phyloP scores from a whole-genome alignment of 2,113 vertebrate genomes.

The Cisticola juncidis region DNA sequence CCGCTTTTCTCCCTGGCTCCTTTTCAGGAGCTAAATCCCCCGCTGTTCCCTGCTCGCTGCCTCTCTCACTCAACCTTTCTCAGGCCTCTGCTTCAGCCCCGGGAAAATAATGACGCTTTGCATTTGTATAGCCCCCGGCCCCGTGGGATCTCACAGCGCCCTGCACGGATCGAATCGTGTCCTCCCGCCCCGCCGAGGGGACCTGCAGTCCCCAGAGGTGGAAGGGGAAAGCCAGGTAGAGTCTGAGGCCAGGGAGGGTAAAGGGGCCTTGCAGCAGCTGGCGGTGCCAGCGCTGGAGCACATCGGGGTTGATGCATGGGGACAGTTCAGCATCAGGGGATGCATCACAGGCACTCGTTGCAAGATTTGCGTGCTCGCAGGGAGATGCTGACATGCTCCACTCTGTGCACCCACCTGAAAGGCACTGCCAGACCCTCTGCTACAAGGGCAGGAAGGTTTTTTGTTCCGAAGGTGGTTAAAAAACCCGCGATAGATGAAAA shows the following conservation, averaged over 20 bases:
- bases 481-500: neutral
- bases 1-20: conserved; percentile 26
- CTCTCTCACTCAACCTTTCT: conserved; percentile 61
- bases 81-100: conserved; percentile 50
- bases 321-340: neutral
- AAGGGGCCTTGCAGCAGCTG: neutral
- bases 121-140: conserved; percentile 49
- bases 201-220: neutral
- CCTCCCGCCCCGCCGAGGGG: neutral
- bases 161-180: neutral
- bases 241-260: neutral
- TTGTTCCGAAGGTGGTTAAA: neutral
- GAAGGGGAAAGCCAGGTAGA: neutral
- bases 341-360: accelerated
- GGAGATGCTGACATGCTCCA: accelerated
- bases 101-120: conserved; percentile 48
- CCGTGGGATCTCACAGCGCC: neutral
- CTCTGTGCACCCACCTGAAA: neutral
- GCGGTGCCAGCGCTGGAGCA: neutral
- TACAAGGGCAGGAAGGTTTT: neutral
- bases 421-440: neutral
- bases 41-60: conserved; percentile 41
- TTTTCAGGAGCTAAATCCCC: conserved; percentile 64
- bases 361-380: neutral
- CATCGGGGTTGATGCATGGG: accelerated